A percentile compares a stretch with the other conserved stretches of the same genome.
Evolutionary conservation across 2,113 vertebrate genomes (phyloP).

Genomic region (Psilopogon haemacephalus): DNA sequence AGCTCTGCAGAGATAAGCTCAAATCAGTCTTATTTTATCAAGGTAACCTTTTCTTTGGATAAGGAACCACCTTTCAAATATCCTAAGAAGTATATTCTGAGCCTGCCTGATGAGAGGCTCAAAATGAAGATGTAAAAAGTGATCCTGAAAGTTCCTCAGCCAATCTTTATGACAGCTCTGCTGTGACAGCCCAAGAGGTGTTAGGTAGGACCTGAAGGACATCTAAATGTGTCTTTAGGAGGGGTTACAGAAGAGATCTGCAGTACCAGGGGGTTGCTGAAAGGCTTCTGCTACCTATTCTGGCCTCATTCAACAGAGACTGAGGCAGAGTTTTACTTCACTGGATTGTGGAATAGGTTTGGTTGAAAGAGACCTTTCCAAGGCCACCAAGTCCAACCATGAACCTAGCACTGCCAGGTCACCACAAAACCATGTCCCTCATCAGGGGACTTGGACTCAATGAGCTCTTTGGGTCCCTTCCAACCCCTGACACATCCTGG

Average conservation of each 20-base stretch:
- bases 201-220: no score
- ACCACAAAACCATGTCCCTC: no score
- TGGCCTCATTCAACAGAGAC: background rate
- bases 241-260: fast-evolving
- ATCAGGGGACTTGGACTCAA: no score
- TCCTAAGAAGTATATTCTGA: background rate
- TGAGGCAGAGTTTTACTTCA: background rate
- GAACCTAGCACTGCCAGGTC: no score
- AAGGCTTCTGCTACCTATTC: background rate
- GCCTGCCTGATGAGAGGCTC: background rate
- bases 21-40: background rate
- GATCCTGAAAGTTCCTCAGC: background rate
- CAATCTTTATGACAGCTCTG: background rate
- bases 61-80: background rate
- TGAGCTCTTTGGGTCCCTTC: no score
- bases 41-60: background rate
- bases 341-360: no score
- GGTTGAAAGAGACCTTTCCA: no score
- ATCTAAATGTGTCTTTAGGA: background rate
- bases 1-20: background rate
- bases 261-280: background rate
- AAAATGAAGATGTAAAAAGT: background rate
- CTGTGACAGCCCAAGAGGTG: no score
- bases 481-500: no score
- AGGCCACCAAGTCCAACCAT: no score